Evolutionary conservation across 2,888 invertebrate species (phyloP), one percentile per base, ranked within the genome.

Genomic region (Netelia fuscicornis): DNA sequence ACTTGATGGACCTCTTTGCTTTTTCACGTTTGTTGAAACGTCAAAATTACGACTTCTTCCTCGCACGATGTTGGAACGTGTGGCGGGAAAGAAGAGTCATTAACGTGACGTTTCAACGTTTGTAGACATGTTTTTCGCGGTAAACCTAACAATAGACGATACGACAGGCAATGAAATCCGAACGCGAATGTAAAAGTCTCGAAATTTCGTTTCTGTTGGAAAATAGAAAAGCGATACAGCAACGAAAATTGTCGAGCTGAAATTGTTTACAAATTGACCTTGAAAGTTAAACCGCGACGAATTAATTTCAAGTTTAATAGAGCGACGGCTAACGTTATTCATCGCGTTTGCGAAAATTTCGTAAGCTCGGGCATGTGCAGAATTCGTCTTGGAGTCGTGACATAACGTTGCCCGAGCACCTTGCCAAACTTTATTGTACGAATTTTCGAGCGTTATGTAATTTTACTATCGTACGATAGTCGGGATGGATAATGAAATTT

Each of bases 401-500:
- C 89, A 89, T 89, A 91, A 92, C 83, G 67, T 71, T 2, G 13
- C 58, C 23, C 56, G 9, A 65, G 62, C 37, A 64, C 75, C 78
- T 86, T 90, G 92, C 91, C 92, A 92, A 89, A 76, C 84, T 87
- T 87, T 89, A 83, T 88, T 75, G 85, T 83, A 85, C 82, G 87
- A 81, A 87, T 89, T 77, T 48, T 65, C 13, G 48, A 74, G 78
- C 75, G 87, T 91, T 90, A 87, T 89, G 89, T 87, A 90, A 91
- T 90, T 91, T 90, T 89, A 88, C 90, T 81, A 88, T 91, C 90
- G 88, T 89, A 81, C 86, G 67, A 67, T 75, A 54, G 30, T 72
- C 37, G 23, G 64, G 62, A 44, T 62, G 68, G 54, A 74, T 62
- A 65, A 75, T 65, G 37, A 65, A 82, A 79, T 76, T 75, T 71